Conservation (phyloP, 2,797 vertebrate species). For the Gambusia yucatana region DNA sequence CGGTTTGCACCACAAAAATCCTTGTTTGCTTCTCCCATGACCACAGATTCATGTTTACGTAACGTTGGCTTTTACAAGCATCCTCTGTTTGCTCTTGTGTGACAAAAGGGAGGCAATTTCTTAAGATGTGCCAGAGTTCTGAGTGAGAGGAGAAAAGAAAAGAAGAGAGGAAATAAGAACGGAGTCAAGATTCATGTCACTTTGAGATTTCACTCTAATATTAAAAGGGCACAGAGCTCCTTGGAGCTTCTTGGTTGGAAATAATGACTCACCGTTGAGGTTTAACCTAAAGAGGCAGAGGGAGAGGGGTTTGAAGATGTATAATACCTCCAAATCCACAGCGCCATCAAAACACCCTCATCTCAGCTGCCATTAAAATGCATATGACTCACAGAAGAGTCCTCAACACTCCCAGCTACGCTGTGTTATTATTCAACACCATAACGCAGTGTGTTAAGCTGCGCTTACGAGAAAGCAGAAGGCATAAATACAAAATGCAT, state of each 20-base stretch:
- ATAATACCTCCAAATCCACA: constrained; percentile 43
- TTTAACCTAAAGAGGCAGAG: constrained; percentile 40
- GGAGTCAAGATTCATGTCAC: constrained; percentile 51
- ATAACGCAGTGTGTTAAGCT: constrained; percentile 33
- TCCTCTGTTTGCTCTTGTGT: constrained; percentile 23
- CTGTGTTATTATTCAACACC: constrained; percentile 37
- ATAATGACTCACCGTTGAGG: constrained; percentile 56
- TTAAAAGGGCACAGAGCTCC: constrained; percentile 56
- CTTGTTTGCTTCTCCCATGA: constrained; percentile 5
- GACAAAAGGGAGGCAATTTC: constrained; percentile 32
- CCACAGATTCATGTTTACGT: constrained; percentile 29
- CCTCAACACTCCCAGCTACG: constrained; percentile 17
- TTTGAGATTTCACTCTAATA: constrained; percentile 62
- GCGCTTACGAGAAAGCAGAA: constrained; percentile 28
- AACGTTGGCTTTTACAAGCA: constrained; percentile 30
- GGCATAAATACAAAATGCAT: constrained; percentile 34
- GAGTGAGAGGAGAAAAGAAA: constrained; percentile 15
- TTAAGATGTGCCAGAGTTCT: constrained; percentile 28
- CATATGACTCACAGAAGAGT: constrained; percentile 28
- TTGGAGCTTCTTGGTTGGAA: constrained; percentile 45
- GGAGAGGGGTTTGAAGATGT: constrained; percentile 14
- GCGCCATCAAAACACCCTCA: constrained; percentile 41
- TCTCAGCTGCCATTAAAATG: constrained; percentile 47
- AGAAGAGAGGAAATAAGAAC: constrained; percentile 35
- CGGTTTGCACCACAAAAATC: background rate